These are phyloP conservation scores for Heteromormyrus szaboi DNA, from an alignment of 2,797 vertebrate species.

Conservation along the genomic window DNA sequence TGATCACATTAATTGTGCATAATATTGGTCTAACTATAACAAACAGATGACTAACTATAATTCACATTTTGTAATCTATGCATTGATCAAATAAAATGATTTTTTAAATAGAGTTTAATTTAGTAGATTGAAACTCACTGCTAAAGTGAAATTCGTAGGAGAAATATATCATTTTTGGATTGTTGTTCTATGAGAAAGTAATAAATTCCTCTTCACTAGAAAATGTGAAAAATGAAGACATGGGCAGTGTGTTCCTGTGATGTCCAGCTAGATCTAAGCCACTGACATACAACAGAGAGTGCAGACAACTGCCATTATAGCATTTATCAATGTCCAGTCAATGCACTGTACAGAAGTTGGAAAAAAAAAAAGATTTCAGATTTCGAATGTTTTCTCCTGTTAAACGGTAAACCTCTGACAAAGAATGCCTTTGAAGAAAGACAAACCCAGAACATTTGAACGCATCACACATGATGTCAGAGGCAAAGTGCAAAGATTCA, in stretches of 20 bases:
- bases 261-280: not conserved
- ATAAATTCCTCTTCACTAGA: not conserved
- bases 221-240: not conserved
- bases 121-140: not conserved
- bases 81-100: not conserved
- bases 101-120: not conserved
- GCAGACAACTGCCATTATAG: not conserved
- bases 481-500: constrained; percentile 21
- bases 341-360: constrained; percentile 1
- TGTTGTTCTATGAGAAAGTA: constrained; percentile 2
- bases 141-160: not conserved
- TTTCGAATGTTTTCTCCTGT: not conserved
- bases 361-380: not conserved
- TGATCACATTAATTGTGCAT: constrained; percentile 4
- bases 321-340: not conserved
- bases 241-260: not conserved
- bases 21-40: not conserved
- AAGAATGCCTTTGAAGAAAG: not conserved
- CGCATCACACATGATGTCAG: not conserved
- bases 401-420: constrained; percentile 6
- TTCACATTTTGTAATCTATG: not conserved
- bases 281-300: not conserved
- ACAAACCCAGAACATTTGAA: not conserved
- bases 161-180: not conserved
- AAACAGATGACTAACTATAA: not conserved